Conservation (phyloP, 2,797 vertebrate species). For the Sphenopsis melanotis region DNA sequence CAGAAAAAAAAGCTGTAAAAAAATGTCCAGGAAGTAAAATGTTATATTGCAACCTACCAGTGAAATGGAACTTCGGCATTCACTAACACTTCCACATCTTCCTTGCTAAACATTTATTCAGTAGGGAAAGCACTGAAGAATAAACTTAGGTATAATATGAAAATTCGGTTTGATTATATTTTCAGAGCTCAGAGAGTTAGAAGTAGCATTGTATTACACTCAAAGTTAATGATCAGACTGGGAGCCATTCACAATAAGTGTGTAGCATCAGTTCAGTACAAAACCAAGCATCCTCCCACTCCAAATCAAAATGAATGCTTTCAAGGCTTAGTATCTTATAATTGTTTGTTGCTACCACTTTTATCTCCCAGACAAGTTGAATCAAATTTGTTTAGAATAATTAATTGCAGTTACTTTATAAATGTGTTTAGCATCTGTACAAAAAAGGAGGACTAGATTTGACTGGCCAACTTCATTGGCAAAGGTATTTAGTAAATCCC, state of each 20-base stretch:
- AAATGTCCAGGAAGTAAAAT: not conserved
- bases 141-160: not conserved
- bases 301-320: not conserved
- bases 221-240: not conserved
- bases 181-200: not conserved
- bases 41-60: not conserved
- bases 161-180: not conserved
- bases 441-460: not conserved
- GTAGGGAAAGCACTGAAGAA: not conserved
- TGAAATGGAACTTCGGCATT: not conserved
- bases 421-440: not conserved
- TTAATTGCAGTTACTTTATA: not conserved
- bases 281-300: not conserved
- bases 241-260: not conserved
- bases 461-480: not conserved
- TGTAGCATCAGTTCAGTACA: not conserved
- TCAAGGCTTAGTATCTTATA: not conserved
- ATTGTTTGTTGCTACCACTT: not conserved
- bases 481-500: not conserved
- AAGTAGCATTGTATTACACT: not conserved
- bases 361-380: not conserved
- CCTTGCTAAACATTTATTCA: not conserved
- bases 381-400: not conserved
- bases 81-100: not conserved
- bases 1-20: not conserved